Conservation (phyloP, 2,888 invertebrate species). For the Orthonevra nobilis region DNA sequence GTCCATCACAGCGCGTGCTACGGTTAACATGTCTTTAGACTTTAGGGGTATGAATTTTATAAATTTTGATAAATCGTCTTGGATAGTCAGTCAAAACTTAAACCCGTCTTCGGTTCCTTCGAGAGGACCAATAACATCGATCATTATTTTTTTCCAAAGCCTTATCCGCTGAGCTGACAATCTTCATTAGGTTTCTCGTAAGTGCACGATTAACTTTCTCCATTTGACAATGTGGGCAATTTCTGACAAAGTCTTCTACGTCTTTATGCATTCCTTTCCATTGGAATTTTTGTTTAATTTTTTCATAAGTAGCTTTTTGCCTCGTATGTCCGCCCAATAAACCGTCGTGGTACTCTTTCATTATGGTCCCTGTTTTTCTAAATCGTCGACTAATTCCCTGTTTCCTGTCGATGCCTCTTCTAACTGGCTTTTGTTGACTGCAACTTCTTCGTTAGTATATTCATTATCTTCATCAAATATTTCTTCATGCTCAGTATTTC, state of each 20-base stretch:
- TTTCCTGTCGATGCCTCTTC: neutral
- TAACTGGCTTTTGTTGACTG: too few species aligned
- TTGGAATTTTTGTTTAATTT: neutral
- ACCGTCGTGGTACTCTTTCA: neutral
- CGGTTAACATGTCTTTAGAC: neutral
- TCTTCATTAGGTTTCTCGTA: conserved; percentile 21
- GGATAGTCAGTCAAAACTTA: conserved; percentile 31
- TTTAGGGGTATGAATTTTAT: conserved; percentile 35
- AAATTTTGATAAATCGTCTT: conserved; percentile 49
- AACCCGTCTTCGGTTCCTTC: conserved; percentile 45
- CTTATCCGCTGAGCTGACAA: conserved; percentile 16
- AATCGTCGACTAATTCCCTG: neutral
- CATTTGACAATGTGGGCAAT: neutral
- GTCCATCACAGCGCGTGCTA: conserved; percentile 21
- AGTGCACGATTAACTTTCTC: conserved; percentile 1
- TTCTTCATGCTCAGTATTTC: too few species aligned
- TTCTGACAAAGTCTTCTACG: neutral
- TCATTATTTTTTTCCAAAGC: conserved; percentile 10
- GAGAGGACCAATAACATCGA: conserved; percentile 48
- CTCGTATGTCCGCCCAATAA: conserved; percentile 4
- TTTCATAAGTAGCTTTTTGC: neutral
- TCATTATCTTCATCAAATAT: too few species aligned
- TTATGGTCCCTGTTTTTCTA: neutral
- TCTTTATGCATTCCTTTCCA: conserved; percentile 8
- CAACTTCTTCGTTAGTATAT: too few species aligned